phyloP scores from a whole-genome alignment of 2,888 invertebrate species.

The Pachymerium ferrugineum region DNA sequence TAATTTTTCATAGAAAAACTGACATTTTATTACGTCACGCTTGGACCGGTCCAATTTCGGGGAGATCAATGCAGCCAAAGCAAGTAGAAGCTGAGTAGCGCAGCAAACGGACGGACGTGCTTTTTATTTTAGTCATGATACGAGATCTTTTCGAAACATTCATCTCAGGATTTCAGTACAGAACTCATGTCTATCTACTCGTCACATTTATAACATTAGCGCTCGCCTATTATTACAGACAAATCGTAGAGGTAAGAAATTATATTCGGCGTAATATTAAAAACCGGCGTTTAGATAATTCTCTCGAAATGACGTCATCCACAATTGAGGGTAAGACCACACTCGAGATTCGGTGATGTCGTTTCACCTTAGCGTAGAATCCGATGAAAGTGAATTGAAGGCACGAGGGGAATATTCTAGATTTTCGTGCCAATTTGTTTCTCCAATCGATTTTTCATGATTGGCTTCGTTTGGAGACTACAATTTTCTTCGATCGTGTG shows the following conservation, averaged over 20 bases:
- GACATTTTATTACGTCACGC: too few relatives aligned
- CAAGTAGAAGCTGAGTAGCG: neutral
- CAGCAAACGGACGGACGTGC: neutral
- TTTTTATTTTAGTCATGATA: neutral
- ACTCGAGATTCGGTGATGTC: too few relatives aligned
- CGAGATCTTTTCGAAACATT: neutral
- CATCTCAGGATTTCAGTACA: neutral
- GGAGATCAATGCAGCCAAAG: too few relatives aligned
- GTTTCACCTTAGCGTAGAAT: too few relatives aligned
- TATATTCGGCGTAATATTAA: neutral
- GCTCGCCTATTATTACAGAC: neutral
- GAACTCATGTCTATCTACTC: neutral
- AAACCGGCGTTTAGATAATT: neutral
- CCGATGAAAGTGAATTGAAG: too few relatives aligned
- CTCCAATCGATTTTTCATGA: too few relatives aligned
- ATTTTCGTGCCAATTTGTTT: too few relatives aligned
- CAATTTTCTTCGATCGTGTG: too few relatives aligned
- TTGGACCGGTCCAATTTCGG: too few relatives aligned
- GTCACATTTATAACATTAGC: neutral
- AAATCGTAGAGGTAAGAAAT: neutral
- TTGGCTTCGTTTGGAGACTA: too few relatives aligned
- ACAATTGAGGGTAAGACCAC: neutral
- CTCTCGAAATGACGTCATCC: neutral
- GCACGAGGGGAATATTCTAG: too few relatives aligned
- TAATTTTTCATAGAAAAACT: too few relatives aligned